Evolutionary conservation across 1,140 invertebrate species (phyloP), one percentile per base, ranked within the genome.

Genomic region (Drosophila sturtevanti): DNA sequence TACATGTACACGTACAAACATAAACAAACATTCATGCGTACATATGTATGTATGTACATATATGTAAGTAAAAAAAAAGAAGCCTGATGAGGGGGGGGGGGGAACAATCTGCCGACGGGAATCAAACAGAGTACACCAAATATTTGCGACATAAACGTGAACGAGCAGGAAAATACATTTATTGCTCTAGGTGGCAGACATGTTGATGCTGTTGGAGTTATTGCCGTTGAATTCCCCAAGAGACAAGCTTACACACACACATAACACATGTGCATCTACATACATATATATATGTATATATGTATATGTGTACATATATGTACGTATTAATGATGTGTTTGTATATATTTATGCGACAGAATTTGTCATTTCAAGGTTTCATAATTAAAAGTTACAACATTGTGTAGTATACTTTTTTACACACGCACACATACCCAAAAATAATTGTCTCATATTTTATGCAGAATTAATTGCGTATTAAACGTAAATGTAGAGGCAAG

Each of bases 351-450:
- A 48, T 48, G 41, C 12, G 41, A 14, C 14, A 7, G 55, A 35
- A 5, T 34, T 31, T 63, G 41, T 12, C 41, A 34, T 48, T 22
- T 48, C n/a, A 27, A 41, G 24, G 52, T 14, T 14, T 2, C 21
- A 21, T 61, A 69, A 78, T 79, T 68, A 79, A 78, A 37, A 54
- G 69, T 59, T 73, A 27, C 44, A 63, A 68, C 35, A 62, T 59
- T 65, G 48, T 69, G 58, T 61, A 59, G 71, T 41, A 63, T 54
- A 44, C 66, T 60, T 72, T 58, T 37, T 16, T n/a, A 38, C 38
- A 52, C 27, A 18, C 55, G 44, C 34, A 24, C n/a, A 12, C 56
- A n/a, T 6, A 7, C 1, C 16, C 2, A 37, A 12, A 44, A 2
- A 62, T 22, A 62, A 31, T 62, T 44, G 38, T n/a, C 10, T 16